Evolutionary conservation across 2,888 invertebrate genomes (phyloP).

Genomic region (Abrostola tripartita): DNA sequence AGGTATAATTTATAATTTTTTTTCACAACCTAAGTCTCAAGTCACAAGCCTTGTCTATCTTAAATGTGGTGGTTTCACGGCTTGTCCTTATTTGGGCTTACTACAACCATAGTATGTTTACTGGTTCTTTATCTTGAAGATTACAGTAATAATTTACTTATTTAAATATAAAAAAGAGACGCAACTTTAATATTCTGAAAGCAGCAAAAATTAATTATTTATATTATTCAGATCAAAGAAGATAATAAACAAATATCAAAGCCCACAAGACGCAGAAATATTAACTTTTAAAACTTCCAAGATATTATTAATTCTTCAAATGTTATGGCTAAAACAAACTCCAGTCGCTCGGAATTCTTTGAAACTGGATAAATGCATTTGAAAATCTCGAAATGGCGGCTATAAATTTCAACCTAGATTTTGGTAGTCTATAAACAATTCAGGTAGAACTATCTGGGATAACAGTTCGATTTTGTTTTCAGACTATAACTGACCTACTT

Average conservation of each 20-base stretch:
- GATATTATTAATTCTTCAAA: conserved; percentile 26
- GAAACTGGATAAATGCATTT: conserved; percentile 21
- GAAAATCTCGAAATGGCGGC: conserved; percentile 15
- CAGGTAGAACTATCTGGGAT: conserved; percentile 23
- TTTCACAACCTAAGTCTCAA: no score
- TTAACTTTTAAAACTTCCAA: conserved; percentile 14
- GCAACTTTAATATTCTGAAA: no score
- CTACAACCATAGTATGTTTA: no score
- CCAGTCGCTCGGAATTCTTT: conserved; percentile 5
- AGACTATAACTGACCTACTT: conserved; percentile 25
- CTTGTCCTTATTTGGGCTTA: no score
- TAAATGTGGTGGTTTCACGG: no score
- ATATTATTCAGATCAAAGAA: conserved; percentile 25
- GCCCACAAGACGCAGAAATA: conserved; percentile 8
- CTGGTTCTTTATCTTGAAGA: no score
- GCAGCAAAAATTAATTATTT: neutral
- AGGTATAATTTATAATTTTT: no score
- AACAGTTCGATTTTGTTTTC: conserved; percentile 23
- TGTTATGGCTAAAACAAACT: conserved; percentile 12
- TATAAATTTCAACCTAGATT: conserved; percentile 31
- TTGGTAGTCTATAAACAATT: conserved; percentile 18
- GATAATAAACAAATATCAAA: conserved; percentile 27
- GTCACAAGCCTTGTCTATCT: no score
- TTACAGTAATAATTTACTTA: no score
- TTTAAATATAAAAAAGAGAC: no score